A percentile compares a stretch with the other conserved stretches of the same genome.
Evolutionary conservation across 1,140 invertebrate species (phyloP).

Genomic region (Bombus difficillimus): DNA sequence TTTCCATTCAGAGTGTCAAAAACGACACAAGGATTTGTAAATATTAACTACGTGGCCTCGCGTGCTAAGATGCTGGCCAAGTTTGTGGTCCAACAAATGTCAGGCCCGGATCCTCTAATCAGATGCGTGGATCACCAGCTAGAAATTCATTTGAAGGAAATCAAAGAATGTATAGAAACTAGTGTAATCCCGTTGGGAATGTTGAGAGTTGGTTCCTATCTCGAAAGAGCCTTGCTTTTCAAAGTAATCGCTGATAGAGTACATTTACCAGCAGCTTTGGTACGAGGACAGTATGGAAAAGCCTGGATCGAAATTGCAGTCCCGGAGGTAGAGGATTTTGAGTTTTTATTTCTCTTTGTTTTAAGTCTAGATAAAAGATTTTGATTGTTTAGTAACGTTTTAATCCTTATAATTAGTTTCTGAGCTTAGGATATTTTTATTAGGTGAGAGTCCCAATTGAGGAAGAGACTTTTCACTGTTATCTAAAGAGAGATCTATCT

Average conservation of each 20-base stretch:
- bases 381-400: background rate
- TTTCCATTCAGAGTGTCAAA: conserved; percentile 18
- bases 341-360: background rate
- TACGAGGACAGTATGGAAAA: conserved; percentile 82
- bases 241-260: conserved; percentile 86
- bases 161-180: conserved; percentile 73
- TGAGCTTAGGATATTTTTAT: background rate
- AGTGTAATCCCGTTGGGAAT: conserved; percentile 85
- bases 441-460: conserved; percentile 34
- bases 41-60: conserved; percentile 70
- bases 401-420: background rate
- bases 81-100: conserved; percentile 83
- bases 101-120: conserved; percentile 76
- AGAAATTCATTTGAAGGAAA: conserved; percentile 81
- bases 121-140: conserved; percentile 81
- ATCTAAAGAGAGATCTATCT: background rate
- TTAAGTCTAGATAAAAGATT: background rate
- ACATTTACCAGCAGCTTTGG: conserved; percentile 84
- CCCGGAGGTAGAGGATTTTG: conserved; percentile 74
- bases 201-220: conserved; percentile 84
- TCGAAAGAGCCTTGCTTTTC: conserved; percentile 87
- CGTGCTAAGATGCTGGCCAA: conserved; percentile 78
- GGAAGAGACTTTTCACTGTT: background rate
- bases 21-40: conserved; percentile 42
- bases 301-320: conserved; percentile 86